These are phyloP conservation scores for Heteromormyrus szaboi DNA, from an alignment of 2,797 vertebrate species.

Conservation along the genomic window DNA sequence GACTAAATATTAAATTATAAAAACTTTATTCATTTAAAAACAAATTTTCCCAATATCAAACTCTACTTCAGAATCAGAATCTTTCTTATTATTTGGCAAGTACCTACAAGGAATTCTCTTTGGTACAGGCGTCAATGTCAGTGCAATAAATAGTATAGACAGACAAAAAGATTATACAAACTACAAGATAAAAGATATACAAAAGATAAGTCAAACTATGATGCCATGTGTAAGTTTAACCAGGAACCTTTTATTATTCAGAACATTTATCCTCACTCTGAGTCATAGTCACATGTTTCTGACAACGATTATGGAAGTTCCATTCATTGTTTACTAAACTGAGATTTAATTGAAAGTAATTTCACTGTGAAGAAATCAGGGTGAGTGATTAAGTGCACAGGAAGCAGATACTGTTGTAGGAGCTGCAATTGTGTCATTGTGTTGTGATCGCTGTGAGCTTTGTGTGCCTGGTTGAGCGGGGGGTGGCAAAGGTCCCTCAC, in stretches of 20 bases:
- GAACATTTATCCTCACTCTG: background rate
- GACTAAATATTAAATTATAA: background rate
- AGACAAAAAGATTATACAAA: background rate
- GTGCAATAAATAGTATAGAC: background rate
- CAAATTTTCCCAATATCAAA: background rate
- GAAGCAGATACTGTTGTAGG: background rate
- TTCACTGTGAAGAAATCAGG: background rate
- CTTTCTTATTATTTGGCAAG: background rate
- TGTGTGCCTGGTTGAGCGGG: background rate
- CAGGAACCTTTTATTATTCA: background rate
- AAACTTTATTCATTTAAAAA: background rate
- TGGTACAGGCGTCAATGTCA: background rate
- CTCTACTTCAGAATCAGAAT: background rate
- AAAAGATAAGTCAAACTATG: background rate
- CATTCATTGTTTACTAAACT: background rate
- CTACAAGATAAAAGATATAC: background rate
- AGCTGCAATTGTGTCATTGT: background rate
- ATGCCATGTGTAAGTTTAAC: background rate
- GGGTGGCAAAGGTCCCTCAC: constrained; percentile 42
- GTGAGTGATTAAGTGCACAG: background rate
- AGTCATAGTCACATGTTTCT: background rate
- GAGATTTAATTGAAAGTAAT: background rate
- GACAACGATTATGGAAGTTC: background rate
- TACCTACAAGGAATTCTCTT: background rate
- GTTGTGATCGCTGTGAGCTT: background rate